Percentiles rank a stretch among this genome's conserved stretches.
These are phyloP conservation scores for Telmatochromis sp. DNA, from an alignment of 2,113 vertebrate genomes.

Conservation along the genomic window DNA sequence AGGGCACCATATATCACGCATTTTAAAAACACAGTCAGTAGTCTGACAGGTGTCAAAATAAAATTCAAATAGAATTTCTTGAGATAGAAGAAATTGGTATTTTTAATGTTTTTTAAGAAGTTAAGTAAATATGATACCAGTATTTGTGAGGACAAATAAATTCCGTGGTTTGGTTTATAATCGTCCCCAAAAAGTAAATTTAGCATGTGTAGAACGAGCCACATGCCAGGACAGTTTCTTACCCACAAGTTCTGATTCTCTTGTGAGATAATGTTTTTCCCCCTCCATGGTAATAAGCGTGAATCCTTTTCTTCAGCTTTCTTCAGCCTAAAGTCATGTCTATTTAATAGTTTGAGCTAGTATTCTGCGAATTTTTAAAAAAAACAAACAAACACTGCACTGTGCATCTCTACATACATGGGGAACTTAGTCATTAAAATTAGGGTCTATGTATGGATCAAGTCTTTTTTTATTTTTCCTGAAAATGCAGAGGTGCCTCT, in stretches of 20 bases:
- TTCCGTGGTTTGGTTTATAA: neutral
- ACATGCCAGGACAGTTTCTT: neutral
- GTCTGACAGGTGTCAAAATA: neutral
- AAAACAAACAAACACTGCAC: neutral
- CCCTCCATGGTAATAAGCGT: slow-evolving; percentile 10
- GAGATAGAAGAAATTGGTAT: neutral
- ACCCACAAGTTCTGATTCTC: slow-evolving; percentile 20
- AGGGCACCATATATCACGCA: neutral
- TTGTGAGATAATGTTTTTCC: slow-evolving; percentile 8
- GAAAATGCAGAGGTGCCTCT: slow-evolving; percentile 24
- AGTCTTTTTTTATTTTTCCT: neutral
- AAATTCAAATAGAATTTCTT: neutral
- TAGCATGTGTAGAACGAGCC: neutral
- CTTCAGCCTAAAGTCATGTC: neutral
- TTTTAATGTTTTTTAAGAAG: neutral
- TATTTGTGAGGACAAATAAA: neutral
- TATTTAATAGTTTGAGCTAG: neutral
- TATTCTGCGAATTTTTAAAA: neutral
- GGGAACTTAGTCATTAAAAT: neutral
- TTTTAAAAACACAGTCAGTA: neutral
- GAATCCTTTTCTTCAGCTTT: neutral
- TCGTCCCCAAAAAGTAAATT: neutral
- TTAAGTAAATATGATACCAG: neutral
- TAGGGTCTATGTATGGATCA: neutral
- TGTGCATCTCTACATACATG: neutral